These are phyloP conservation scores for Enteromius anoplus DNA, from an alignment of 2,797 vertebrate species.

Conservation along the genomic window DNA sequence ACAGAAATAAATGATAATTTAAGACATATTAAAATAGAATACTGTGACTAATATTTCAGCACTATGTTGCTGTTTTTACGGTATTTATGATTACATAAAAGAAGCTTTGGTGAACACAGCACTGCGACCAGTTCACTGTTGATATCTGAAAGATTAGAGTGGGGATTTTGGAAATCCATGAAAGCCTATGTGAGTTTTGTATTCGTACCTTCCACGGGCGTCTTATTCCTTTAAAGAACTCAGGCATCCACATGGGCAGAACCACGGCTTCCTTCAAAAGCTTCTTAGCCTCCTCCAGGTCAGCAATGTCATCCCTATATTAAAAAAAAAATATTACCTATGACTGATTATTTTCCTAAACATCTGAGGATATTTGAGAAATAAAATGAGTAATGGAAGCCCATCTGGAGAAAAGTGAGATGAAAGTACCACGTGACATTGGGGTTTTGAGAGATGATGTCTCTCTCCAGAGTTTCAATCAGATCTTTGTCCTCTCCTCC, in stretches of 20 bases:
- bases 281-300: conserved; percentile 93
- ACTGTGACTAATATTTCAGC: not conserved
- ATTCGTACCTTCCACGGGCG: conserved; percentile 92
- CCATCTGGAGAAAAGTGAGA: not conserved
- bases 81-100: not conserved
- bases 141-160: not conserved
- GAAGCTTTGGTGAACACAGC: not conserved
- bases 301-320: conserved; percentile 92
- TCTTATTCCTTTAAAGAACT: conserved; percentile 97
- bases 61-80: not conserved
- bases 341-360: not conserved
- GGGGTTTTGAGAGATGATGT: conserved; percentile 97
- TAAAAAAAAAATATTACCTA: not conserved
- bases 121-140: not conserved
- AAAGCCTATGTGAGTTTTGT: not conserved
- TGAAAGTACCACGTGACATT: conserved; percentile 85
- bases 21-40: not conserved
- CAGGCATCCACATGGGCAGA: conserved; percentile 98
- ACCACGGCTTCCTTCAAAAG: conserved; percentile 96
- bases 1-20: not conserved
- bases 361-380: not conserved
- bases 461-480: conserved; percentile 95
- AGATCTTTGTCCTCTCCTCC: conserved; percentile 95
- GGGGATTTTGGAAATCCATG: not conserved
- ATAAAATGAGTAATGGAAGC: not conserved